Percentiles rank a stretch among this genome's conserved stretches.
Evolutionary conservation across 2,113 vertebrate genomes (phyloP).

Genomic region (Sinocyclocheilus anshuiensis): DNA sequence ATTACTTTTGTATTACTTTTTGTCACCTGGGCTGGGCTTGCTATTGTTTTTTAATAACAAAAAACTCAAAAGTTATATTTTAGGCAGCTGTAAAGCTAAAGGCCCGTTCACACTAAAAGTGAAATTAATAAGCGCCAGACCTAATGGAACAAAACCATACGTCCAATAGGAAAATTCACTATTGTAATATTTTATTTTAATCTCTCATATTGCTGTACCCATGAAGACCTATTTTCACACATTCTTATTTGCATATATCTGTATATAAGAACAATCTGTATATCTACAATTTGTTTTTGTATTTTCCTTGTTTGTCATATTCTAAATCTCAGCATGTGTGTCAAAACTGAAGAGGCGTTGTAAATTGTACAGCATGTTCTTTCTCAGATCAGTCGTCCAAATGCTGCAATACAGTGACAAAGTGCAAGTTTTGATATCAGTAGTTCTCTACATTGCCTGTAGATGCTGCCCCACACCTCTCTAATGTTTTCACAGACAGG

Average conservation of each 20-base stretch:
- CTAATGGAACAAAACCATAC: background rate
- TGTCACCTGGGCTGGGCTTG: too few relatives aligned
- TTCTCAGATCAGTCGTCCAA: background rate
- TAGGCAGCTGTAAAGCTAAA: too few relatives aligned
- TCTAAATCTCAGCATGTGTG: background rate
- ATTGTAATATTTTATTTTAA: background rate
- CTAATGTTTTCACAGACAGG: background rate
- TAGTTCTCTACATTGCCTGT: constrained; percentile 17
- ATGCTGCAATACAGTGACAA: background rate
- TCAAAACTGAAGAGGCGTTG: background rate
- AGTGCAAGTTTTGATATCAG: background rate
- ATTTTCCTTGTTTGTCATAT: background rate
- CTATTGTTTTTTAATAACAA: too few relatives aligned
- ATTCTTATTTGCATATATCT: background rate
- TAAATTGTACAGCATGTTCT: background rate
- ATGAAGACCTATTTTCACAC: background rate
- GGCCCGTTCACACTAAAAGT: too few relatives aligned
- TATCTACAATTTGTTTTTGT: background rate
- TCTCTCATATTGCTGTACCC: background rate
- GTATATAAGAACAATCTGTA: background rate
- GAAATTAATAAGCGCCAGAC: background rate
- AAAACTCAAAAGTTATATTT: too few relatives aligned
- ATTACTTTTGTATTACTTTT: too few relatives aligned
- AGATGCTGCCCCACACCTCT: constrained; percentile 55
- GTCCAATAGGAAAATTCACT: background rate